Evolutionary conservation across 2,888 invertebrate species (phyloP).

Genomic region (Kuschelorhynchus macadamiae): DNA sequence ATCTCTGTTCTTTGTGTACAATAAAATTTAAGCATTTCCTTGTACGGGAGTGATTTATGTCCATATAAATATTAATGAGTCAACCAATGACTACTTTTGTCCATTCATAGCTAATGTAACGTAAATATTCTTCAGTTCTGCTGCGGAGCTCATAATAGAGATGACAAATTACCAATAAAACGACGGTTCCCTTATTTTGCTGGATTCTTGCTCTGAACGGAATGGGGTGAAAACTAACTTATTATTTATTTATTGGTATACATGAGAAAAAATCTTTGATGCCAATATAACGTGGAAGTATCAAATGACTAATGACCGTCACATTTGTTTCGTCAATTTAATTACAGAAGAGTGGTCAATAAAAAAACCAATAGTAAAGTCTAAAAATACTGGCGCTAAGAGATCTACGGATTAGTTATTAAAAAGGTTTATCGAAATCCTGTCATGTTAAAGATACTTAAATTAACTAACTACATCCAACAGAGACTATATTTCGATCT

Average conservation of each 20-base stretch:
- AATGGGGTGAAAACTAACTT: slow-evolving; percentile 22
- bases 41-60: slow-evolving; percentile 50
- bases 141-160: slow-evolving; percentile 43
- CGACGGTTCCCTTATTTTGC: slow-evolving; percentile 45
- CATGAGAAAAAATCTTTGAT: no score
- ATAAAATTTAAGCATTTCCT: slow-evolving; percentile 48
- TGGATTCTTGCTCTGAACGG: slow-evolving; percentile 37
- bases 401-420: slow-evolving; percentile 38
- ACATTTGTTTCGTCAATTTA: no score
- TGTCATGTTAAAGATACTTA: slow-evolving; percentile 48
- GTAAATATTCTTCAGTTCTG: slow-evolving; percentile 49
- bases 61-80: slow-evolving; percentile 50
- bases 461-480: slow-evolving; percentile 46
- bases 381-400: slow-evolving; percentile 41
- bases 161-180: slow-evolving; percentile 49
- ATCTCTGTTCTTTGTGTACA: slow-evolving; percentile 43
- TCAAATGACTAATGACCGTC: no score
- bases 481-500: slow-evolving; percentile 23
- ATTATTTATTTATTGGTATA: slow-evolving; percentile 37
- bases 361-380: no score
- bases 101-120: slow-evolving; percentile 50
- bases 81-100: slow-evolving; percentile 44
- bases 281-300: no score
- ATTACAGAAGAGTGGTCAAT: no score
- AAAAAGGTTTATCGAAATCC: slow-evolving; percentile 30